A percentile compares a stretch with the other conserved stretches of the same genome.
These are phyloP conservation scores for Actinia tenebrosa DNA, from an alignment of 64 coral and sea anemone genomes.

Conservation along the genomic window DNA sequence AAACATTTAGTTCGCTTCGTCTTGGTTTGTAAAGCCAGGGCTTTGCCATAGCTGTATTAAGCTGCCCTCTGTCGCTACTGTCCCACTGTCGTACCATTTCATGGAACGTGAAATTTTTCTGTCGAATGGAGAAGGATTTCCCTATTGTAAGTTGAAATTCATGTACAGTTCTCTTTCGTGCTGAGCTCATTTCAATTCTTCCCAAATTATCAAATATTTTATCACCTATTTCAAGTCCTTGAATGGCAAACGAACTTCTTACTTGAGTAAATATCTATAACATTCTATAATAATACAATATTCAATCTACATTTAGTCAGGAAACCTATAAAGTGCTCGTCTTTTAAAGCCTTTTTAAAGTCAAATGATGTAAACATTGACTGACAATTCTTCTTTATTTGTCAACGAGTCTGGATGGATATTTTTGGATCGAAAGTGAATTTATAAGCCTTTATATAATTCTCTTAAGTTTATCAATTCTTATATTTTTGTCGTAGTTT, in stretches of 20 bases:
- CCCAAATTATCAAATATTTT: neutral
- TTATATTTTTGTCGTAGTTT: no score
- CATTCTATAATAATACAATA: neutral
- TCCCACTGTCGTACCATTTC: neutral
- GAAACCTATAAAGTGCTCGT: no score
- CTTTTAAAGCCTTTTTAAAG: neutral
- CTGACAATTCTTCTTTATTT: neutral
- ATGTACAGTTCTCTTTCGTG: neutral
- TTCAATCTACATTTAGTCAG: neutral
- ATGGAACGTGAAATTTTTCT: neutral
- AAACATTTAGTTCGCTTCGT: neutral
- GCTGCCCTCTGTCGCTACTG: neutral
- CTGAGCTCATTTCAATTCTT: neutral
- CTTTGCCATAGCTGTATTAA: neutral
- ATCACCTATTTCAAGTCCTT: neutral
- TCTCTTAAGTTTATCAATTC: neutral
- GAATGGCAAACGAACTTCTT: neutral
- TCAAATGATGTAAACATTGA: neutral
- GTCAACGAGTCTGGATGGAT: neutral
- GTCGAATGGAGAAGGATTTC: neutral
- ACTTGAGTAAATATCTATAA: neutral
- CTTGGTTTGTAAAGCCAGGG: neutral
- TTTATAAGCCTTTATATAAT: neutral
- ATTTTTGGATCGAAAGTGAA: neutral
- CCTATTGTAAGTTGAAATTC: neutral